Conservation (phyloP, 1,140 invertebrate genomes). For the Condylostylus longicornis region DNA sequence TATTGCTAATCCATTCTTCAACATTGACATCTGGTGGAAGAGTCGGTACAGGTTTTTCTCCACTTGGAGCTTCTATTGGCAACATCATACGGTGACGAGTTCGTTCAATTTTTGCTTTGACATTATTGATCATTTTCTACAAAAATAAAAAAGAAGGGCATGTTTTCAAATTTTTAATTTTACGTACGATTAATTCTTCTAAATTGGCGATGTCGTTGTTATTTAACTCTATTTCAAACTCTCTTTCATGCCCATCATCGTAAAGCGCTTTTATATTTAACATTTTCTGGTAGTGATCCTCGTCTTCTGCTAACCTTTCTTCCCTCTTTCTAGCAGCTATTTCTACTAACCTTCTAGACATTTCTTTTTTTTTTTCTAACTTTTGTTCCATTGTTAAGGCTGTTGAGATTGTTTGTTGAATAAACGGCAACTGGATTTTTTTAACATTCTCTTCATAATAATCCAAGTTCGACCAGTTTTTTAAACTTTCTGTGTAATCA, state of each 20-base stretch:
- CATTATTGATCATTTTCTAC: slow-evolving; percentile 55
- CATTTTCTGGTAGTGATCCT: slow-evolving; percentile 68
- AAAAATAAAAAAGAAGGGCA: too few species aligned
- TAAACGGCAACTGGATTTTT: slow-evolving; percentile 71
- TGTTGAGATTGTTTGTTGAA: slow-evolving; percentile 38
- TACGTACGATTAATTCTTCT: slow-evolving; percentile 33
- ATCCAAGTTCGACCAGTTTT: slow-evolving; percentile 62
- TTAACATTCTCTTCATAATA: slow-evolving; percentile 73
- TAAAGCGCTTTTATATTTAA: slow-evolving; percentile 39
- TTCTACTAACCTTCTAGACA: slow-evolving; percentile 63
- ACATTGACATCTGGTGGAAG: slow-evolving; percentile 35
- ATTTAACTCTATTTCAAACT: slow-evolving; percentile 38
- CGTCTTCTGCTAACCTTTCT: slow-evolving; percentile 72
- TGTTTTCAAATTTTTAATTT: background rate
- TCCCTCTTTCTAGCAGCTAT: slow-evolving; percentile 74
- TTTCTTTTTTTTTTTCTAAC: slow-evolving; percentile 68
- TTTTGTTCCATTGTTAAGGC: slow-evolving; percentile 60
- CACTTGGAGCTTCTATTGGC: slow-evolving; percentile 20
- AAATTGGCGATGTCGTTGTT: slow-evolving; percentile 42
- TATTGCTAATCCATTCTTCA: slow-evolving; percentile 46
- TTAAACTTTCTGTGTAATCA: slow-evolving; percentile 65
- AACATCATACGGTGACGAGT: slow-evolving; percentile 23
- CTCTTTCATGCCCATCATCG: slow-evolving; percentile 19
- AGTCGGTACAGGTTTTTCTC: slow-evolving; percentile 35
- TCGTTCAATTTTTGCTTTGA: slow-evolving; percentile 63